A percentile compares a stretch with the other conserved stretches of the same genome.
These are phyloP conservation scores for Parnassius mnemosyne DNA, from an alignment of 2,888 invertebrate genomes.

Conservation along the genomic window DNA sequence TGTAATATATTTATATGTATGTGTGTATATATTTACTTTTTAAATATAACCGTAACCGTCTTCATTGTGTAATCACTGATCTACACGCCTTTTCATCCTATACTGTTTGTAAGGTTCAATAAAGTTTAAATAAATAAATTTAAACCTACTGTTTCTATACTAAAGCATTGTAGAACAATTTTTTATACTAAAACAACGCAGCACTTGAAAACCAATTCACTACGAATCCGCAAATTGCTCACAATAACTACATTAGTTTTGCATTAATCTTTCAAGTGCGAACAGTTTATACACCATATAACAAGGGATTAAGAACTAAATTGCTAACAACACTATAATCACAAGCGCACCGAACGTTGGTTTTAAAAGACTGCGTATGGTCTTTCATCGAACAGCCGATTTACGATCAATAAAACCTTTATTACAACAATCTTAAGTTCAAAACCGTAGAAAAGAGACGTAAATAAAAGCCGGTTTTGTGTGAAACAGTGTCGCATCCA, in stretches of 20 bases:
- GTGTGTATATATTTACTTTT: too few relatives aligned
- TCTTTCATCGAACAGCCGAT: slow-evolving; percentile 22
- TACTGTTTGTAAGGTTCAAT: too few relatives aligned
- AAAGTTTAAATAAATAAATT: too few relatives aligned
- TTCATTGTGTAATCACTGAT: too few relatives aligned
- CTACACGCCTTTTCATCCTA: too few relatives aligned
- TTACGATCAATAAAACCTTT: slow-evolving; percentile 9
- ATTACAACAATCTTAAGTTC: slow-evolving; percentile 9
- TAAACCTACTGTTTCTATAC: background rate
- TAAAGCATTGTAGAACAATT: slow-evolving; percentile 3
- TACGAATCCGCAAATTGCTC: slow-evolving; percentile 29
- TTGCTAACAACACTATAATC: background rate
- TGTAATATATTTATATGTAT: too few relatives aligned
- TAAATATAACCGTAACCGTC: too few relatives aligned
- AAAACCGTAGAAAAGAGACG: slow-evolving; percentile 11
- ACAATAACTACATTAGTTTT: slow-evolving; percentile 16
- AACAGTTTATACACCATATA: background rate
- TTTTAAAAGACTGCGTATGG: slow-evolving; percentile 29
- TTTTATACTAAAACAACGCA: slow-evolving; percentile 26
- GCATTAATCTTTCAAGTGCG: background rate
- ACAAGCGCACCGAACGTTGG: slow-evolving; percentile 23
- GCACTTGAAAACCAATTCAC: slow-evolving; percentile 28
- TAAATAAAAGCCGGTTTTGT: slow-evolving; percentile 6
- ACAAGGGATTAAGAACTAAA: slow-evolving; percentile 9
- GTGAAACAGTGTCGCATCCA: slow-evolving; percentile 61